Evolutionary conservation across 1,140 invertebrate species (phyloP), one percentile per base, ranked within the genome.

Genomic region (Lordiphosa mommai): DNA sequence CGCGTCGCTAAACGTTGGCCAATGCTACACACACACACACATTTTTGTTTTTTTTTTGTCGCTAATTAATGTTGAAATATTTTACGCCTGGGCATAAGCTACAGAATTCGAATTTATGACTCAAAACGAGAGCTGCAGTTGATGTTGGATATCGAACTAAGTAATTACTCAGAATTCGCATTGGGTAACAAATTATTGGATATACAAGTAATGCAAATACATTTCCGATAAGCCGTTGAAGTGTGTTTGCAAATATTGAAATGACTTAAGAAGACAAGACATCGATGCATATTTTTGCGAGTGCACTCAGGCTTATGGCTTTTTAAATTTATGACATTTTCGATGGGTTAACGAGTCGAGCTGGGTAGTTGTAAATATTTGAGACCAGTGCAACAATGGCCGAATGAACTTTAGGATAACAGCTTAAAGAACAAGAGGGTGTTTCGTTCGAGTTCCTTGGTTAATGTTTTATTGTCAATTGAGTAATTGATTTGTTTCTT

Each of bases 141-240:
- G 43, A 41, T 32, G 38, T 5, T 34, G 16, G 48, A 51, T 47
- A 60, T 69, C 43, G 56, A 46, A 41, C 56, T 43, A 48, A 37
- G 55, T 68, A 77, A 79, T 79, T 82, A 82, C 76, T 80, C 61
- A 80, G 76, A 82, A 80, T 70, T 27, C 44, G 60, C 48, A 47
- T 66, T 59, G 61, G 40, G 61, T 52, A 80, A 79, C 74, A 80
- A 76, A 82, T 67, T 76, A 74, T 70, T 14, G 53, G 71, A 59
- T 57, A 64, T 52, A 60, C 49, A 23, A 23, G 4, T 23, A 23
- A 23, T 23, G 20, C 20, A 23, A 23, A 23, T 37, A 48, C 57
- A 58, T 73, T 69, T 70, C 60, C 61, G 71, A 80, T 82, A 80
- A 80, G 65, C 48, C 34, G 27, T 12, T 50, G 57, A 58, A 57